A percentile compares a stretch with the other conserved stretches of the same genome.
Conservation (phyloP, 2,797 vertebrate species). For the Erithacus rubecula region DNA sequence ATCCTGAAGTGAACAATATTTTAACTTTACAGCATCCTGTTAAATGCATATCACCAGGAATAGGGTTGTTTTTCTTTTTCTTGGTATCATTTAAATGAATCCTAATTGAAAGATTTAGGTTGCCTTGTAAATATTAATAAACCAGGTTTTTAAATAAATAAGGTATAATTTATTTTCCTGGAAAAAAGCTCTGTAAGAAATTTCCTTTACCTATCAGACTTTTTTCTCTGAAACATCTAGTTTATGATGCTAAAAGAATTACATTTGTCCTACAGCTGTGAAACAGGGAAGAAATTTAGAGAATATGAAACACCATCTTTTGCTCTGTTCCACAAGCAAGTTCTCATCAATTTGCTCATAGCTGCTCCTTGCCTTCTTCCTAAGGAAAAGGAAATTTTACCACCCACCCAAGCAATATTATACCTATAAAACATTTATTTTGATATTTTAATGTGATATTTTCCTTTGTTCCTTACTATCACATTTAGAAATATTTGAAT, state of each 20-base stretch:
- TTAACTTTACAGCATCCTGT: not conserved
- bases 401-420: not conserved
- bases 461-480: not conserved
- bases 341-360: not conserved
- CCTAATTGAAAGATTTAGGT: not conserved
- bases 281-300: not conserved
- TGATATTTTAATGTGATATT: not conserved
- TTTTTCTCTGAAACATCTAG: constrained; percentile 12
- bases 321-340: not conserved
- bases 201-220: not conserved
- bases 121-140: not conserved
- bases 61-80: not conserved
- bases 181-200: not conserved
- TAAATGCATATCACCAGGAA: not conserved
- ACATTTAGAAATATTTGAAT: not conserved
- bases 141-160: not conserved
- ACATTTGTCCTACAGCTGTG: not conserved
- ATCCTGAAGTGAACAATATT: not conserved
- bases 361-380: not conserved
- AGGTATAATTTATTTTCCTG: not conserved
- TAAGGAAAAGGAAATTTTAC: not conserved
- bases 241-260: constrained; percentile 25
- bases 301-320: not conserved
- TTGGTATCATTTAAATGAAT: not conserved
- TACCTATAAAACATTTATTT: not conserved